Base-by-base conservation (phyloP, 2,797 vertebrate species). In the Iguana delicatissima region DNA sequence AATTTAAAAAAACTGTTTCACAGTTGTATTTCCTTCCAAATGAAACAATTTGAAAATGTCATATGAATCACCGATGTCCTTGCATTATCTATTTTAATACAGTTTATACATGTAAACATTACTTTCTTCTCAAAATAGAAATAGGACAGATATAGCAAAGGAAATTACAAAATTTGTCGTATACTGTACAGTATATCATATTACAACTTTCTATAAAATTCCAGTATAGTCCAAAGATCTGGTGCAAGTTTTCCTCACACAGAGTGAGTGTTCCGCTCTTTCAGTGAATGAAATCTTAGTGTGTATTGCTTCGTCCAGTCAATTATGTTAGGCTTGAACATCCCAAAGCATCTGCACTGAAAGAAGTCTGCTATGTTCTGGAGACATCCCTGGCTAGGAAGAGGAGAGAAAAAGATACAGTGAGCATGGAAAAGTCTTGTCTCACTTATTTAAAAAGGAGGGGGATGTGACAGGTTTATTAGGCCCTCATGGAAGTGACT, bases 341-440 rank as follows among this genome's bases (percentile, higher is more conserved):
- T 93, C 90, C 98, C 99, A 76, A 98, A 99, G 85, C 98, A 99
- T 16, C 98, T 96, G 91, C 99, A 98, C 77, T 98, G 98, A 96
- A 99, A 99, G 96, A 99, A 99, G 88, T 99, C 98, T 64, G 97
- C 97, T 84, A 99, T 96, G 96, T 99, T 99, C 97, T 98, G 97
- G 73, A 97, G 92, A 84, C 98, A 97, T 72, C 99, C 99, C 89
- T 97, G 95, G 95, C 99, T 99, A 96, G 64, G 94, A 94, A 69
- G 93, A 42, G 52, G 92, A 18, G 92, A 52, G 79, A 91, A n/a
- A 90, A 29, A 24, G 64, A 90, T 6, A 69, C 12, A 69, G 72
- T 69, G 29, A 84, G 64, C 84, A 10, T 89, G 87, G 87, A 93
- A 24, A 77, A 1, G 77, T 0, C 8, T 94, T 91, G 87, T 90